phyloP scores from a whole-genome alignment of 92 coral and sea anemone genomes.

The Heliopora coerulea region DNA sequence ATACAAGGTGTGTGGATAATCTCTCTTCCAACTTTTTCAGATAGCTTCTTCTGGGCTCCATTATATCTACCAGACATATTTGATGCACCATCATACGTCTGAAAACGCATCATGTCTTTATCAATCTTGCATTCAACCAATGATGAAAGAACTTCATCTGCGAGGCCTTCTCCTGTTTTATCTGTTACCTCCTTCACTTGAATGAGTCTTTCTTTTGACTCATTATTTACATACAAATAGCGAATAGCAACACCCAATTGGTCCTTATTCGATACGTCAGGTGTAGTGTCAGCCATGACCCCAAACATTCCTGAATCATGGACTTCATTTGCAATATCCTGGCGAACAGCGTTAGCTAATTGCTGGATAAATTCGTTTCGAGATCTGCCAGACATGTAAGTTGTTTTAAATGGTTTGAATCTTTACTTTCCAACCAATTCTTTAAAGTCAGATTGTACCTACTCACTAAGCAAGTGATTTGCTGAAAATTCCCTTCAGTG shows the following conservation, averaged over 20 bases:
- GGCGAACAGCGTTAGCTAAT: conserved; percentile 21
- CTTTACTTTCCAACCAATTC: conserved; percentile 11
- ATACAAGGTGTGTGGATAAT: conserved; percentile 12
- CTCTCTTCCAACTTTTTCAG: conserved; percentile 3
- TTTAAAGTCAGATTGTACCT: conserved; percentile 4
- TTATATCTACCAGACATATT: background rate
- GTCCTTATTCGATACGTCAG: conserved; percentile 23
- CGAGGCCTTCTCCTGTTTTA: conserved; percentile 19
- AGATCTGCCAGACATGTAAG: conserved; percentile 9
- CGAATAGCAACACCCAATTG: background rate
- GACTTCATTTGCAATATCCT: conserved; percentile 9
- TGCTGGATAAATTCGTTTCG: conserved; percentile 14
- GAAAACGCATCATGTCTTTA: background rate
- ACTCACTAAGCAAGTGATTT: conserved; percentile 11
- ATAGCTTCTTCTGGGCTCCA: conserved; percentile 4
- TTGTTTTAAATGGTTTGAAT: background rate
- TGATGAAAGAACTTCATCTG: conserved; percentile 2
- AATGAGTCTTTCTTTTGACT: conserved; percentile 1
- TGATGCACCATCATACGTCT: background rate
- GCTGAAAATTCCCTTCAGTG: conserved; percentile 33
- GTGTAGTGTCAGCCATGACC: conserved; percentile 28
- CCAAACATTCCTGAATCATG: conserved; percentile 11
- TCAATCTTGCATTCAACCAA: conserved; percentile 9
- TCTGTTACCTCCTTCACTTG: conserved; percentile 21
- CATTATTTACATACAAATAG: background rate